These are phyloP conservation scores for Pampusana beccarii DNA, from an alignment of 2,113 vertebrate species.

Conservation along the genomic window DNA sequence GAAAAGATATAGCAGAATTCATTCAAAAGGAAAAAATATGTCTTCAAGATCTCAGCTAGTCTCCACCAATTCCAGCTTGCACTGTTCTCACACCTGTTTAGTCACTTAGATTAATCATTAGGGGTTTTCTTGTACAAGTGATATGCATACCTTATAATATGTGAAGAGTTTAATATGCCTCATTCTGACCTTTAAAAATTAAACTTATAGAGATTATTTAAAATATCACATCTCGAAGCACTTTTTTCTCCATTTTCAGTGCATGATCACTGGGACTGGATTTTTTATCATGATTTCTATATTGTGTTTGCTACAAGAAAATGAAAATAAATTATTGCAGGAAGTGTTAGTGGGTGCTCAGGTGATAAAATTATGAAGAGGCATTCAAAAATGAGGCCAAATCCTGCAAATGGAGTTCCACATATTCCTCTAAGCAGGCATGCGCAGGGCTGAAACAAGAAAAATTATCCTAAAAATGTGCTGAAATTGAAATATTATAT, in stretches of 20 bases:
- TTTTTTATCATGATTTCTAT: not conserved
- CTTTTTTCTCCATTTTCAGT: not conserved
- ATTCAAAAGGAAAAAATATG: not conserved
- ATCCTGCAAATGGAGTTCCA: not conserved
- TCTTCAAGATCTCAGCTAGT: not conserved
- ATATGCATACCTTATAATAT: not conserved
- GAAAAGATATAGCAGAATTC: not conserved
- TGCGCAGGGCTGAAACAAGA: not conserved
- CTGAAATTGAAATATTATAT: not conserved
- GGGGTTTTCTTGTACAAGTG: conserved; percentile 23
- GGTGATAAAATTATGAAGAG: not conserved
- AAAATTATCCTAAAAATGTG: not conserved
- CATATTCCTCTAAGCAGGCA: not conserved
- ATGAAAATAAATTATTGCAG: not conserved
- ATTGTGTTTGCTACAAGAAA: not conserved
- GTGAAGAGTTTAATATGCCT: not conserved
- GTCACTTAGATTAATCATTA: not conserved
- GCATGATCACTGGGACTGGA: not conserved
- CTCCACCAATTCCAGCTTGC: not conserved
- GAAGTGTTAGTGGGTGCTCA: not conserved
- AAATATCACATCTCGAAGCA: not conserved
- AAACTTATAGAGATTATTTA: conserved; percentile 1
- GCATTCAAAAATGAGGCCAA: not conserved
- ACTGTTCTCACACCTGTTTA: conserved; percentile 6
- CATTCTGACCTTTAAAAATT: conserved; percentile 18